A percentile compares a stretch with the other conserved stretches of the same genome.
phyloP scores from a whole-genome alignment of 2,113 vertebrate species.

The Vulpes vulpes region DNA sequence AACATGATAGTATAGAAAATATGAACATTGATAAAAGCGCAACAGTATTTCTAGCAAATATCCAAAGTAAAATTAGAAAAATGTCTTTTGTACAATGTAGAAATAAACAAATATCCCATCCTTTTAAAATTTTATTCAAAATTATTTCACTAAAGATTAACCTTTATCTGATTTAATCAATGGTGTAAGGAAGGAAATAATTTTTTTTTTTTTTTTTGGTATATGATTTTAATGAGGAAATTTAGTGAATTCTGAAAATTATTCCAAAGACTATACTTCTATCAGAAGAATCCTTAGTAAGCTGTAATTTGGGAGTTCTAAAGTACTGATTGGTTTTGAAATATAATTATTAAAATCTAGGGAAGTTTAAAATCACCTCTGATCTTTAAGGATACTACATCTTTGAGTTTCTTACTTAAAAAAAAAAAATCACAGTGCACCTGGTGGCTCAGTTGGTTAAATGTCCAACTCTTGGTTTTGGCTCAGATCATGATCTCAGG shows the following conservation, averaged over 20 bases:
- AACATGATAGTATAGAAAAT: background rate
- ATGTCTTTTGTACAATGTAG: background rate
- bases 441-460: background rate
- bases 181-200: background rate
- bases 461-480: background rate
- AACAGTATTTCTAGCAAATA: background rate
- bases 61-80: background rate
- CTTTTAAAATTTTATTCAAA: background rate
- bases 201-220: background rate
- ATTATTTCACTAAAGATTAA: background rate
- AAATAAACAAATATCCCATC: background rate
- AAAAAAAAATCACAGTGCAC: background rate
- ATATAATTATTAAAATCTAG: background rate
- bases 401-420: background rate
- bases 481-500: background rate
- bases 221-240: slow-evolving; percentile 21
- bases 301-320: background rate
- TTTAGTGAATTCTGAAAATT: background rate
- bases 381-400: background rate
- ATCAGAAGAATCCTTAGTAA: slow-evolving; percentile 5
- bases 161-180: slow-evolving; percentile 23
- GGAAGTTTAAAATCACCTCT: slow-evolving; percentile 12
- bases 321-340: slow-evolving; percentile 7
- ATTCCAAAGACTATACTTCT: background rate
- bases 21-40: background rate